phyloP scores from a whole-genome alignment of 2,113 vertebrate species.

The Heliornis fulica region DNA sequence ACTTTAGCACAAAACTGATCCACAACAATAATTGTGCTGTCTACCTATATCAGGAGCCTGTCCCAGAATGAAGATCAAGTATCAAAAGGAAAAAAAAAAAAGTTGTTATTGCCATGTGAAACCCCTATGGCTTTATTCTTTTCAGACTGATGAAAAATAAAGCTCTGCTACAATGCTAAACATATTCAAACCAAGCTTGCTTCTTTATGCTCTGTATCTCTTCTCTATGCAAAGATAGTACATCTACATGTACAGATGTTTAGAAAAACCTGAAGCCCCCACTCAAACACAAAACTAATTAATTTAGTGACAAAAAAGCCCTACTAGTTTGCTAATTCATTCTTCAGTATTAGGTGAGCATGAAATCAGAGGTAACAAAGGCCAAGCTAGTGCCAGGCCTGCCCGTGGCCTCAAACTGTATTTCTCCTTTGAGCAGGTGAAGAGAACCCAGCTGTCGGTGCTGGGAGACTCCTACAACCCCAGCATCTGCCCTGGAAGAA shows the following conservation, averaged over 20 bases:
- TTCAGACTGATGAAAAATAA: background rate
- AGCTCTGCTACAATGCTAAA: background rate
- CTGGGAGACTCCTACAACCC: background rate
- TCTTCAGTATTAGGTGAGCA: background rate
- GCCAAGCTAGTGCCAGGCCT: background rate
- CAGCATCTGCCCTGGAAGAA: background rate
- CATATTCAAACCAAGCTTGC: background rate
- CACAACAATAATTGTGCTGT: background rate
- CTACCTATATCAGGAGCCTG: background rate
- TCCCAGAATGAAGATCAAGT: background rate
- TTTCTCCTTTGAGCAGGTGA: background rate
- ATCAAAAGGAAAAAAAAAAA: background rate
- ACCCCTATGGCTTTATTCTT: background rate
- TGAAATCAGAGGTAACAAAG: background rate
- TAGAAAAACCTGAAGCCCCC: background rate
- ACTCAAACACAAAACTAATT: background rate
- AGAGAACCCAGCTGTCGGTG: background rate
- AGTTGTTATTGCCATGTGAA: background rate
- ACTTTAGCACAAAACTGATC: background rate
- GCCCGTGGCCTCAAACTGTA: background rate
- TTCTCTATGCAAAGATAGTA: background rate
- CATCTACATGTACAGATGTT: background rate
- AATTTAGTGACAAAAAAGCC: background rate
- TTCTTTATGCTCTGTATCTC: background rate
- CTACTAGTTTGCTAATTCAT: background rate